phyloP scores from a whole-genome alignment of 2,113 vertebrate genomes.

The Formicarius rufipectus region DNA sequence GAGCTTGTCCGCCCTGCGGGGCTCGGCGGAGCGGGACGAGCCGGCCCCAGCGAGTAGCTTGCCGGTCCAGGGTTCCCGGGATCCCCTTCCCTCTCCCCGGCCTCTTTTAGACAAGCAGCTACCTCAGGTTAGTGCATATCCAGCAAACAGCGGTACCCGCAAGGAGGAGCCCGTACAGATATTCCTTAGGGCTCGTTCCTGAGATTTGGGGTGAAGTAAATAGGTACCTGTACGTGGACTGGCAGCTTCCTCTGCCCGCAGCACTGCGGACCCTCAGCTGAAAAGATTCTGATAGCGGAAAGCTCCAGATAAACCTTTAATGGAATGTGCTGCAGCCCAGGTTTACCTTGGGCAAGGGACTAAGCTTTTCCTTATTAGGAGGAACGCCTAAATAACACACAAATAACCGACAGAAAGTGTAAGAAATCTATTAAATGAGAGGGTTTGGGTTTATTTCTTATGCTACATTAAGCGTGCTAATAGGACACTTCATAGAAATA shows the following conservation, averaged over 20 bases:
- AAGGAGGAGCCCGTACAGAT: neutral
- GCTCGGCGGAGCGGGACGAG: neutral
- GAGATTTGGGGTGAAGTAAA: too few species aligned
- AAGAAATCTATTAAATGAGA: neutral
- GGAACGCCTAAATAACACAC: neutral
- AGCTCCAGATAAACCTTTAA: neutral
- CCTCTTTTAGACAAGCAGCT: too few species aligned
- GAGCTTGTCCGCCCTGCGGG: neutral
- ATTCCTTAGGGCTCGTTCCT: neutral
- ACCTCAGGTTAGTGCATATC: neutral
- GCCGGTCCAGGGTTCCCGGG: too few species aligned
- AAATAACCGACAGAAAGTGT: neutral
- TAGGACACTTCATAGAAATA: neutral
- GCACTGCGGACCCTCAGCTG: neutral
- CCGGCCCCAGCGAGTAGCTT: neutral
- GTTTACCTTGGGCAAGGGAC: neutral
- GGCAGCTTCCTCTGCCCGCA: neutral
- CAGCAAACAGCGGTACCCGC: neutral
- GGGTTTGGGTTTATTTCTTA: neutral
- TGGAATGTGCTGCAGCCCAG: neutral
- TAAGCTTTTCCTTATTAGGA: neutral
- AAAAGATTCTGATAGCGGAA: neutral
- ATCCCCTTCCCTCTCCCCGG: neutral
- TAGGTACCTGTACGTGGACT: accelerated
- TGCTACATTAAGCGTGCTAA: neutral